phyloP scores from a whole-genome alignment of 2,113 vertebrate genomes.

The Bufo bufo region DNA sequence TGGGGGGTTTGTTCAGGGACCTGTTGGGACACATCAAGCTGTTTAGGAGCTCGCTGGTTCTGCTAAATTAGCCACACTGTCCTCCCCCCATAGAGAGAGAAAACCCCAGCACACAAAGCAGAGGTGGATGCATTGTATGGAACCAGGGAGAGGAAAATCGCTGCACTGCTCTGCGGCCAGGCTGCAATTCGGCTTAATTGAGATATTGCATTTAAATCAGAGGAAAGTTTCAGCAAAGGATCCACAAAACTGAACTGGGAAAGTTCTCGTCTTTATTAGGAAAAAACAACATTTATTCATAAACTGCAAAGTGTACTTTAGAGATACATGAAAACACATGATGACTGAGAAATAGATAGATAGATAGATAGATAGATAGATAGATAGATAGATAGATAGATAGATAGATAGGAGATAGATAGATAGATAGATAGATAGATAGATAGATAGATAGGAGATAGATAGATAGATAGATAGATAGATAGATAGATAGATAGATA shows the following conservation, averaged over 20 bases:
- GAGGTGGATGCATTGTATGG: conserved; percentile 35
- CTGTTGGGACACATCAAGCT: conserved; percentile 37
- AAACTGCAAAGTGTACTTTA: not conserved
- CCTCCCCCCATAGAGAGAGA: conserved; percentile 35
- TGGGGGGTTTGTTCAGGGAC: not conserved
- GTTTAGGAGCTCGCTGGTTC: conserved; percentile 36
- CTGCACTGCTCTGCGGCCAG: not conserved
- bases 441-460: not conserved
- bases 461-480: not conserved
- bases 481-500: conserved; percentile 4
- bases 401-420: not conserved
- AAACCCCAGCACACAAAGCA: not conserved
- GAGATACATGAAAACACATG: too few relatives aligned
- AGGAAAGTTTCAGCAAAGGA: not conserved
- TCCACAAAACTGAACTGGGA: not conserved
- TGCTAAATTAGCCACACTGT: conserved; percentile 48
- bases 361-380: too few relatives aligned
- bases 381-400: too few relatives aligned
- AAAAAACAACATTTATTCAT: not conserved
- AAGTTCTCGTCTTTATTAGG: not conserved
- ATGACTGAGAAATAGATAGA: too few relatives aligned
- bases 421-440: not conserved
- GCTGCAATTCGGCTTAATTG: conserved; percentile 5
- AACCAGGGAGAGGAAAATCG: conserved; percentile 44
- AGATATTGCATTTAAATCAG: conserved; percentile 31